Conservation (phyloP, 64 coral and sea anemone species). For the Pocillopora damicornis region DNA sequence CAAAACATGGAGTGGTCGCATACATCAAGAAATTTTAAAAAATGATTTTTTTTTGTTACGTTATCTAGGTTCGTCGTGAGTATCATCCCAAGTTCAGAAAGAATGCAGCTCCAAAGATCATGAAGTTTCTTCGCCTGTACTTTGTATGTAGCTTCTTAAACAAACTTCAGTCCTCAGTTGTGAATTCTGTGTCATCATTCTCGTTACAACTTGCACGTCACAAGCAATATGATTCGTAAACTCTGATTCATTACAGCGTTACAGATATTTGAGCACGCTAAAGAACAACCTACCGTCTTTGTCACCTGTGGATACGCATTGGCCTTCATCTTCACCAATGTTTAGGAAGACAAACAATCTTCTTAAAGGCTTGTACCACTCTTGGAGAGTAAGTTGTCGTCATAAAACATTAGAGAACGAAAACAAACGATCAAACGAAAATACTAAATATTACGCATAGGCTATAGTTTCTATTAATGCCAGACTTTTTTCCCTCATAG, state of each 20-base stretch:
- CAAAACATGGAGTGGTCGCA: background rate
- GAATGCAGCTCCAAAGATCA: constrained; percentile 85
- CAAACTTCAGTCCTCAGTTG: background rate
- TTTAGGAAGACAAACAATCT: constrained; percentile 55
- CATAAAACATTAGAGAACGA: no score
- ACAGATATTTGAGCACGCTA: constrained; percentile 56
- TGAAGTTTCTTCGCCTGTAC: constrained; percentile 66
- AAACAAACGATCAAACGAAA: no score
- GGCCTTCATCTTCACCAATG: constrained; percentile 70
- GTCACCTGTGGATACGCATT: constrained; percentile 57
- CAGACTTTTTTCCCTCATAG: no score
- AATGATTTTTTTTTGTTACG: background rate
- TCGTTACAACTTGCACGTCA: background rate
- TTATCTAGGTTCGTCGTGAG: constrained; percentile 62
- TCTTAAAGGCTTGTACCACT: constrained; percentile 69
- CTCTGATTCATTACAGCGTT: constrained; percentile 25
- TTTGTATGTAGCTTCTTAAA: constrained; percentile 53
- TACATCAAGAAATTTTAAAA: background rate
- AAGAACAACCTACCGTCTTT: constrained; percentile 65
- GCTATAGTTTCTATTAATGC: no score
- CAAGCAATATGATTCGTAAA: background rate
- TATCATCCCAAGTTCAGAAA: constrained; percentile 70
- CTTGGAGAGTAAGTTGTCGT: constrained; percentile 71
- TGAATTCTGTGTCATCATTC: background rate
- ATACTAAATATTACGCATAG: no score